phyloP scores from a whole-genome alignment of 2,888 invertebrate species.

The Phalera bucephala region DNA sequence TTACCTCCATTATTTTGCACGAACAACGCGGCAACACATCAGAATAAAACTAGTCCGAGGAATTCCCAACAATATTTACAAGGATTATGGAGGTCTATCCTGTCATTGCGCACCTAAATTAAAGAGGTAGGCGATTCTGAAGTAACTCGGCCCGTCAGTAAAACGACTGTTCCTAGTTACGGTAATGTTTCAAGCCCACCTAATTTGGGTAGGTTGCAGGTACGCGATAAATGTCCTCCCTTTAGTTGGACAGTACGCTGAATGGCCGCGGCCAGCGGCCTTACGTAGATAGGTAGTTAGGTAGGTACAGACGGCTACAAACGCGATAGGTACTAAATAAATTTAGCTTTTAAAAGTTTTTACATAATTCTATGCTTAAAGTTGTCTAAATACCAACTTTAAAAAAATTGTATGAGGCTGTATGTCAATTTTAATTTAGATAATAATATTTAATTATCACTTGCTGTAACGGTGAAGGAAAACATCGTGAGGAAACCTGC shows the following conservation, averaged over 20 bases:
- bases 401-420: too few species aligned
- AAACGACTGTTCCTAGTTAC: constrained; percentile 35
- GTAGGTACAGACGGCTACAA: constrained; percentile 24
- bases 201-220: constrained; percentile 30
- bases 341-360: too few species aligned
- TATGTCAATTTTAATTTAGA: too few species aligned
- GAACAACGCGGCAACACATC: constrained; percentile 10
- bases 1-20: neutral
- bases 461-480: too few species aligned
- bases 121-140: constrained; percentile 28
- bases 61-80: constrained; percentile 28
- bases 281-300: too few species aligned
- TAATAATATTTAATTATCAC: too few species aligned
- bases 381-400: too few species aligned
- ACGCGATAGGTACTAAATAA: constrained; percentile 17
- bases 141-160: constrained; percentile 26
- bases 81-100: constrained; percentile 32
- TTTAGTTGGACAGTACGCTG: constrained; percentile 24
- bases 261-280: constrained; percentile 19
- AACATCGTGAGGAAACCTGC: too few species aligned
- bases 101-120: constrained; percentile 31
- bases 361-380: too few species aligned
- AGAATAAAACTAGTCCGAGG: constrained; percentile 23
- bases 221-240: constrained; percentile 29
- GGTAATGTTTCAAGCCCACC: constrained; percentile 26